phyloP scores from a whole-genome alignment of 1,140 invertebrate species.

The Bursaphelenchus mucronatus region DNA sequence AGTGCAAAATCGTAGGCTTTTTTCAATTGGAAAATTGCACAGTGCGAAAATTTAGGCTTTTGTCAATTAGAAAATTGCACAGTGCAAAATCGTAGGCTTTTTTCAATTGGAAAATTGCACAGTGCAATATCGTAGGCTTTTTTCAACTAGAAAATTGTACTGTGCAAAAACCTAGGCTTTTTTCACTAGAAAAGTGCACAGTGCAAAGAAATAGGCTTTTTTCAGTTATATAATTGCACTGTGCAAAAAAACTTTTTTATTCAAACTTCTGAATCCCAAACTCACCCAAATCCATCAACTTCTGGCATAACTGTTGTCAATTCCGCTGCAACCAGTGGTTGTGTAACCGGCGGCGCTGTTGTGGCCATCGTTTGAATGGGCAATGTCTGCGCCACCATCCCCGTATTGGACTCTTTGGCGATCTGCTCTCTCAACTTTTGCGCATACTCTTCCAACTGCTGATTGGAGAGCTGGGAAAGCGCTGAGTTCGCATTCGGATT shows the following conservation, averaged over 20 bases:
- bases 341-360: background rate
- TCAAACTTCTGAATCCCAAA: background rate
- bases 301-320: background rate
- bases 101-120: no score
- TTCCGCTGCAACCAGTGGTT: conserved; percentile 1
- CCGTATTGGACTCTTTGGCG: background rate
- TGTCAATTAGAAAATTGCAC: no score
- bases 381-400: background rate
- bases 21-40: background rate
- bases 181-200: no score
- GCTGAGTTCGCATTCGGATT: background rate
- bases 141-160: no score
- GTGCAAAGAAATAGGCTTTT: no score
- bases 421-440: background rate
- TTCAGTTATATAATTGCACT: no score
- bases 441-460: conserved; percentile 16
- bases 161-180: no score
- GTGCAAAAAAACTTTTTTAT: background rate
- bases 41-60: no score
- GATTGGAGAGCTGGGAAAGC: background rate
- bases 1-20: no score
- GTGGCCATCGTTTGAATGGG: background rate
- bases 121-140: no score
- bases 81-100: no score
- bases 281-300: background rate